Base-by-base conservation (phyloP, 2,113 vertebrate species). In the Vimba vimba region DNA sequence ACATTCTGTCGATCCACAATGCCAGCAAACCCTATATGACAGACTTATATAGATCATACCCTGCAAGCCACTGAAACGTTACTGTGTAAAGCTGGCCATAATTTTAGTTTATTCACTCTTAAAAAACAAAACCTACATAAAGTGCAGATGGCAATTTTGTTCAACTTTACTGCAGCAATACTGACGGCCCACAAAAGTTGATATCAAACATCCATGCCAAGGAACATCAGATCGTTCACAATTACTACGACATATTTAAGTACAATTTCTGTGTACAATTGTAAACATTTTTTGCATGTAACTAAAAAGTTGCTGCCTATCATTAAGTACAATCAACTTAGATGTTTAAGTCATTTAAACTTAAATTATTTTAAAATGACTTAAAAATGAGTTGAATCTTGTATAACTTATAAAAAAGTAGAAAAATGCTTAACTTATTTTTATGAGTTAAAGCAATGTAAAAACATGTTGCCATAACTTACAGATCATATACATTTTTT, bases 131-230 rank as follows among this genome's bases (percentile, higher is more conserved):
- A 68, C 45, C 43, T 68, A 36, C 45, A 82, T 47, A 64, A 50
- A 81, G 60, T 69, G 45, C 62, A 82, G 60, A 80, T 82, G 25
- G 25, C 62, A 82, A 33, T 55, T 82, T 52, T 82, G 64, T 39
- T 27, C 10, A 64, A 27, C 21, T 45, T 62, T 25, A 62, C 21
- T n/a, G 36, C 57, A 62, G 19, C 13, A 47, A 50, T 59, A 36
- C 52, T 43, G 23, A 59, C 3, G 6, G 33, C 55, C 23, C 39
- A 74, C 43, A 75, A 75, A 74, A 50, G 73, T 75, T 50, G 6
- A 73, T 71, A 39, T 23, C 23, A 43, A 71, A 75, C 71, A 75
- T n/a, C n/a, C 73, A 75, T 45, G 73, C 73, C 23, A 47, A 75
- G n/a, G 15, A 50, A 50, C 25, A 50, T 27, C 43, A 25, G 23